A percentile compares a stretch with the other conserved stretches of the same genome.
Conservation (phyloP, 1,140 invertebrate genomes). For the Saxidomus purpurata region DNA sequence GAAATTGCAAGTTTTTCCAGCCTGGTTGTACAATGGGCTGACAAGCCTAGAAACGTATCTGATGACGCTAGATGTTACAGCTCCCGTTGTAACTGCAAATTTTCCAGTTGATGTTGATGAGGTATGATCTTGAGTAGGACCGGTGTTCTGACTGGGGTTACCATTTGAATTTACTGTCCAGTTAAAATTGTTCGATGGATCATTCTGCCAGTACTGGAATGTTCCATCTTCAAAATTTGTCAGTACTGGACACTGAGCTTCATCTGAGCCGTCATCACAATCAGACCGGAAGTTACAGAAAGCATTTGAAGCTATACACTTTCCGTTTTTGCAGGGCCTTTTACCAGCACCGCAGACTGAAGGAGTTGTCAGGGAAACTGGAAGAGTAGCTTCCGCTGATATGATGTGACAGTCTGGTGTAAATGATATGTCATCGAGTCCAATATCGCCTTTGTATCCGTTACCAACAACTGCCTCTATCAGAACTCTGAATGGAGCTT, state of each 20-base stretch:
- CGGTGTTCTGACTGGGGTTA: conserved; percentile 66
- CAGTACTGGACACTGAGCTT: conserved; percentile 74
- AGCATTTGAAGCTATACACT: conserved; percentile 76
- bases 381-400: conserved; percentile 68
- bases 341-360: conserved; percentile 76
- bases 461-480: conserved; percentile 79
- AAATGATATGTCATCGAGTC: conserved; percentile 84
- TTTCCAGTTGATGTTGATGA: conserved; percentile 72
- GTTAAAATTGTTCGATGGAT: conserved; percentile 68
- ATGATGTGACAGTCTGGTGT: conserved; percentile 79
- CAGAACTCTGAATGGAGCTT: conserved; percentile 79
- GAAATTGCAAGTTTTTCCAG: conserved; percentile 78
- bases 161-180: conserved; percentile 73
- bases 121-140: conserved; percentile 78
- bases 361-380: conserved; percentile 72
- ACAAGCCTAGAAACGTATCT: conserved; percentile 67
- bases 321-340: conserved; percentile 75
- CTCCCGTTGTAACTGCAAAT: conserved; percentile 70
- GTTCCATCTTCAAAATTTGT: conserved; percentile 78
- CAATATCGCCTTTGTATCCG: conserved; percentile 82
- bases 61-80: background rate
- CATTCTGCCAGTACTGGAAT: conserved; percentile 78
- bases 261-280: conserved; percentile 83
- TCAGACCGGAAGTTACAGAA: conserved; percentile 91
- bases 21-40: conserved; percentile 79